These are phyloP conservation scores for Pseudorhombus dupliciocellatus DNA, from an alignment of 2,113 vertebrate species.

Conservation along the genomic window DNA sequence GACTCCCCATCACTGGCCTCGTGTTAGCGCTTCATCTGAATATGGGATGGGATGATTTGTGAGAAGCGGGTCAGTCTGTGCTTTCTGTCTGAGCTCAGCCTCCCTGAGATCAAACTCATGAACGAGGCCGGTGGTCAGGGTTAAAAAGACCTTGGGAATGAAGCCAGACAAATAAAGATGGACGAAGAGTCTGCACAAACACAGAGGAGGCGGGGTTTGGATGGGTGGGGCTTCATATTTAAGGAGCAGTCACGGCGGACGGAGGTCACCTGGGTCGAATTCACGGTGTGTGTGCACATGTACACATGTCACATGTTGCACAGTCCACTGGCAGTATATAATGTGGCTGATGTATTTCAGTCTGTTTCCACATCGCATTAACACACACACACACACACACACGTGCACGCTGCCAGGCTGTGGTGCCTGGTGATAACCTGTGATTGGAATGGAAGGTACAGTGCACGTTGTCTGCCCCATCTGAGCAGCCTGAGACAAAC, in stretches of 20 bases:
- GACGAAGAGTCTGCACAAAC: no score
- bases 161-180: no score
- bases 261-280: no score
- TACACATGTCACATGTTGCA: not conserved
- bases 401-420: not conserved
- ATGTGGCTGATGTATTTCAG: not conserved
- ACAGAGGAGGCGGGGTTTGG: no score
- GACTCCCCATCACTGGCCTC: not conserved
- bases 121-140: not conserved
- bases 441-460: conserved; percentile 46
- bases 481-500: conserved; percentile 32
- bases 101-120: not conserved
- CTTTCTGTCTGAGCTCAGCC: conserved; percentile 1
- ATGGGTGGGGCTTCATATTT: no score
- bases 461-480: no score
- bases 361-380: not conserved
- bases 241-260: no score
- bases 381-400: conserved; percentile 25
- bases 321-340: not conserved
- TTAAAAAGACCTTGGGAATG: no score
- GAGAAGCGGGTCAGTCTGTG: not conserved
- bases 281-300: not conserved
- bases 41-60: conserved; percentile 41
- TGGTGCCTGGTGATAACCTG: conserved; percentile 25
- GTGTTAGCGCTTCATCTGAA: conserved; percentile 36